phyloP scores from a whole-genome alignment of 2,888 invertebrate genomes.

The Leucoma salicis region DNA sequence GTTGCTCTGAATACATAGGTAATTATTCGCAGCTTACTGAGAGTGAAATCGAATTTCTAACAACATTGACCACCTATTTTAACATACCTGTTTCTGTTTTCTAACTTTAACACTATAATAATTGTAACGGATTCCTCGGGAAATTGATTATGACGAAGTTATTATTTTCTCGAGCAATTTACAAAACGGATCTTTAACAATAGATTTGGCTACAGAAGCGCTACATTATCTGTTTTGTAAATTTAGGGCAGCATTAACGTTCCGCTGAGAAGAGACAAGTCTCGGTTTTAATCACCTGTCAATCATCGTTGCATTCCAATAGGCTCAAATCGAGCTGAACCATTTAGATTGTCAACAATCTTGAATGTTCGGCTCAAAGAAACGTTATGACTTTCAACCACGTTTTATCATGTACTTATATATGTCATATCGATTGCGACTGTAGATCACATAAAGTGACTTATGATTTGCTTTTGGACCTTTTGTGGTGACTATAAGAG shows the following conservation, averaged over 20 bases:
- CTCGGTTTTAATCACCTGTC: conserved; percentile 28
- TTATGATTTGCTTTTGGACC: no score
- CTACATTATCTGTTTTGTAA: conserved; percentile 23
- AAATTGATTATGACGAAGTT: conserved; percentile 30
- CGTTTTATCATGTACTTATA: no score
- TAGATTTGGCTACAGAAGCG: conserved; percentile 19
- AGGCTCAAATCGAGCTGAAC: conserved; percentile 23
- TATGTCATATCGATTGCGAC: no score
- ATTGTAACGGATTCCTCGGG: conserved; percentile 32
- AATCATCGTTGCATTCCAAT: conserved; percentile 22
- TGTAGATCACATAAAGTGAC: no score
- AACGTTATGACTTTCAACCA: not conserved
- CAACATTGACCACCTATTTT: conserved; percentile 50
- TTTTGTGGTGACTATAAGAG: no score
- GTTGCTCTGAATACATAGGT: conserved; percentile 58
- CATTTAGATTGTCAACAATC: conserved; percentile 13
- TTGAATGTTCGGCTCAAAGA: conserved; percentile 4
- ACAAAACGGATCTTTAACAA: conserved; percentile 16
- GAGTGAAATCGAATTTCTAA: conserved; percentile 57
- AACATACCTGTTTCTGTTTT: conserved; percentile 58
- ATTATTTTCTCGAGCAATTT: conserved; percentile 26
- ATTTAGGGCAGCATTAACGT: conserved; percentile 21
- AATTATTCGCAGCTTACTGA: conserved; percentile 59
- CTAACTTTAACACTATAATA: conserved; percentile 44
- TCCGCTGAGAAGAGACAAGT: conserved; percentile 17